phyloP scores from a whole-genome alignment of 2,888 invertebrate species.

The Papilio elwesi region DNA sequence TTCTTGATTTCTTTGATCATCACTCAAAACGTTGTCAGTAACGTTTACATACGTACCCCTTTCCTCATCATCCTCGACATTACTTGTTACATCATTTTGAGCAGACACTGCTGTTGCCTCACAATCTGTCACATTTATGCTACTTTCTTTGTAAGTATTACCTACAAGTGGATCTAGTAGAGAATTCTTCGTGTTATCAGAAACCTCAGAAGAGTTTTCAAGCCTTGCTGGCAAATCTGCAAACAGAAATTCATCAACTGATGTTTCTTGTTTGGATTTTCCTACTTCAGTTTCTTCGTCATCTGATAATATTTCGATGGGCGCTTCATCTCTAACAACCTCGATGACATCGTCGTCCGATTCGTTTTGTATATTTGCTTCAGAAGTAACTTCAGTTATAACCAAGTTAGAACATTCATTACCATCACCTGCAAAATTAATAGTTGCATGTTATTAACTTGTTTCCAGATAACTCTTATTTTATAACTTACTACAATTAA shows the following conservation, averaged over 20 bases:
- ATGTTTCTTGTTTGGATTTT: constrained; percentile 47
- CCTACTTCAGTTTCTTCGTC: constrained; percentile 69
- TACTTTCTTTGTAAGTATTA: constrained; percentile 5
- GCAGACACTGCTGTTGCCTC: not conserved
- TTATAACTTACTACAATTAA: not conserved
- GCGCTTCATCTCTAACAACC: constrained; percentile 76
- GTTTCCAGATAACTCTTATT: not conserved
- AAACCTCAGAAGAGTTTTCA: constrained; percentile 6
- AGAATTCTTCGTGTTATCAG: not conserved
- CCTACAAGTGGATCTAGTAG: constrained; percentile 22
- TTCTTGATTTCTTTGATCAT: constrained; percentile 4
- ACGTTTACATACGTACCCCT: constrained; percentile 14
- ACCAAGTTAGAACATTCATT: constrained; percentile 49
- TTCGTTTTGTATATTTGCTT: constrained; percentile 53
- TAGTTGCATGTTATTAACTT: not conserved
- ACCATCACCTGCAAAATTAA: constrained; percentile 41
- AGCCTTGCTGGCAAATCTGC: constrained; percentile 13
- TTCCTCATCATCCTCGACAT: not conserved
- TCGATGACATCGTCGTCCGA: constrained; percentile 80
- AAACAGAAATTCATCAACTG: constrained; percentile 41
- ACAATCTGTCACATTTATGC: constrained; percentile 23
- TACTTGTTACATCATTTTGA: not conserved
- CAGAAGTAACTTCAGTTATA: constrained; percentile 54
- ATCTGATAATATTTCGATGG: constrained; percentile 76
- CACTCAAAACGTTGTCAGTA: constrained; percentile 10